Conservation (phyloP, 2,888 invertebrate genomes). For the Harpalus rufipes region DNA sequence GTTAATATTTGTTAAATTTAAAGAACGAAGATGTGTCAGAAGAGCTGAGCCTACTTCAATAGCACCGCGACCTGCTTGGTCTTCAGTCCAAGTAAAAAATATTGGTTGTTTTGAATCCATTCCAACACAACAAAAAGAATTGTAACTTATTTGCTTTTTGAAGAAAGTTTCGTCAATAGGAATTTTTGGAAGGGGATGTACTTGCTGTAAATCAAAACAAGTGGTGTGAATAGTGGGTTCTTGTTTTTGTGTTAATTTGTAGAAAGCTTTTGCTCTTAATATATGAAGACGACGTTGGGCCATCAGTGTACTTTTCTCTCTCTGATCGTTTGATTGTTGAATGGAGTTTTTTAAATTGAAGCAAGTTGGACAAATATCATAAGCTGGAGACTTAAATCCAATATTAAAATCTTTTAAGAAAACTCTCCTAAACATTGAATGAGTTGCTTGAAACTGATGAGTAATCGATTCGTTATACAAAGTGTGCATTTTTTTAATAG, state of each 20-base stretch:
- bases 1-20: too few relatives aligned
- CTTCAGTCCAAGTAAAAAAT: conserved; percentile 66
- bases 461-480: conserved; percentile 69
- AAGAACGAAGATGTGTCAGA: too few relatives aligned
- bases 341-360: conserved; percentile 50
- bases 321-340: conserved; percentile 68
- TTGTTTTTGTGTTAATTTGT: conserved; percentile 40
- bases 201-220: conserved; percentile 71
- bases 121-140: conserved; percentile 70
- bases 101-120: conserved; percentile 69
- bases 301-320: conserved; percentile 68
- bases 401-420: conserved; percentile 69
- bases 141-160: conserved; percentile 69
- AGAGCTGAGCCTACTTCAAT: too few relatives aligned
- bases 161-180: conserved; percentile 71
- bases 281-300: background rate
- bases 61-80: too few relatives aligned
- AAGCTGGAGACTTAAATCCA: conserved; percentile 70
- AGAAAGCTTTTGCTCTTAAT: conserved; percentile 67
- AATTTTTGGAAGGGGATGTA: conserved; percentile 70
- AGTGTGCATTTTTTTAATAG: conserved; percentile 68
- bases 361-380: conserved; percentile 70
- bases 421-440: conserved; percentile 66
- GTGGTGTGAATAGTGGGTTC: too few relatives aligned
- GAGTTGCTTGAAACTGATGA: conserved; percentile 68